Base-by-base conservation (phyloP, 1,140 invertebrate species). In the Drosophila tani region DNA sequence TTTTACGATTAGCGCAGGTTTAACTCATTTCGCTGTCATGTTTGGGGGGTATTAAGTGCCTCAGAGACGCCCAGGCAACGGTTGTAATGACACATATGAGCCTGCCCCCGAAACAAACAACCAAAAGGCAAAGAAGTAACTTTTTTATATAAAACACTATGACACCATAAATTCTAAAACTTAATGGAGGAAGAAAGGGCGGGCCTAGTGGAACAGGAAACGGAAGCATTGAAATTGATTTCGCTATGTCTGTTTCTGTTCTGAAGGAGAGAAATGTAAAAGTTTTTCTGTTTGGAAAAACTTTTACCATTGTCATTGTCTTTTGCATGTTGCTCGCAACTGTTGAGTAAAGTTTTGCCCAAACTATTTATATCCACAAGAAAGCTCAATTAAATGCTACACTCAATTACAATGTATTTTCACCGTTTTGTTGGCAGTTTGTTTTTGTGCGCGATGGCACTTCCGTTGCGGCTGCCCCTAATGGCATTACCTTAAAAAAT, bases 181-280 rank as follows among this genome's bases (percentile, higher is more conserved):
- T 47, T 45, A 63, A 60, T 46, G 17, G 40, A 47, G 19, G 14
- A 58, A 77, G 68, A 59, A 71, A 47, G 32, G 64, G 79, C 66
- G 53, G 63, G 24, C 29, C 49, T 27, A 24, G 50, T 35, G 12
- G 63, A 47, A 71, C 53, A 57, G 64, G 56, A 66, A 65, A 79
- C 81, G 84, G 84, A 88, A 88, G 67, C 75, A 75, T 69, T 53
- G 78, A 90, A 88, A 88, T 88, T 88, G 84, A 88, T 90, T 88
- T 88, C 81, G 81, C 81, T 79, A 85, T 90, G 85, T 87, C 82
- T 70, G 69, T 74, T 70, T 87, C 82, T 70, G 69, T 74, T 70
- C 58, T 67, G 63, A 78, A 88, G 81, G 63, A 83, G 75, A 82
- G 65, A 60, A 76, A 45, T 59, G 58, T 24, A 80, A 53, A 87